These are phyloP conservation scores for Equus przewalskii DNA, from an alignment of 2,113 vertebrate genomes.

Conservation along the genomic window DNA sequence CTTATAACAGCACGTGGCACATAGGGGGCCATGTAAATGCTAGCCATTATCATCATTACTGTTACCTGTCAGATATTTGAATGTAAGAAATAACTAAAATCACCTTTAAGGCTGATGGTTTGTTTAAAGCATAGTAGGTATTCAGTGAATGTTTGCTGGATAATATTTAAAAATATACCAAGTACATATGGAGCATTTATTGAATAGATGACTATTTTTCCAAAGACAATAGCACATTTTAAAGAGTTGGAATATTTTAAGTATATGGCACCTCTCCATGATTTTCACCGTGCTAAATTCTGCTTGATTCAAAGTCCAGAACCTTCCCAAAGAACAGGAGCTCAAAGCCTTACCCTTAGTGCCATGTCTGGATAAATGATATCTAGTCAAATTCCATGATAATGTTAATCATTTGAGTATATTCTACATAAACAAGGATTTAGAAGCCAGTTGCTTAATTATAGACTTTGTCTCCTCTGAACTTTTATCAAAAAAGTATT, in stretches of 20 bases:
- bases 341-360: not conserved
- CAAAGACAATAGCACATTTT: not conserved
- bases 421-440: not conserved
- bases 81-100: not conserved
- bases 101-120: not conserved
- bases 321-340: not conserved
- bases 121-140: not conserved
- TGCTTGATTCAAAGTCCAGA: not conserved
- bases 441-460: not conserved
- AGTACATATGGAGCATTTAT: not conserved
- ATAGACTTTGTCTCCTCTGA: not conserved
- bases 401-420: not conserved
- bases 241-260: not conserved
- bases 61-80: not conserved
- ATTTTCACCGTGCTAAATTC: not conserved
- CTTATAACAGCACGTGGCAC: not conserved
- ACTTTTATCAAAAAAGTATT: not conserved
- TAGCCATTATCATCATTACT: not conserved
- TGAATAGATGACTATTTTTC: not conserved
- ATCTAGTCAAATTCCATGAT: not conserved
- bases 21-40: no score
- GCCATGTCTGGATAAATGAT: not conserved
- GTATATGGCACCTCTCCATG: not conserved
- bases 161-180: not conserved
- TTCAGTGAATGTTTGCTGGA: not conserved